Conservation (phyloP, 2,888 invertebrate genomes). For the Cantharis rufa region DNA sequence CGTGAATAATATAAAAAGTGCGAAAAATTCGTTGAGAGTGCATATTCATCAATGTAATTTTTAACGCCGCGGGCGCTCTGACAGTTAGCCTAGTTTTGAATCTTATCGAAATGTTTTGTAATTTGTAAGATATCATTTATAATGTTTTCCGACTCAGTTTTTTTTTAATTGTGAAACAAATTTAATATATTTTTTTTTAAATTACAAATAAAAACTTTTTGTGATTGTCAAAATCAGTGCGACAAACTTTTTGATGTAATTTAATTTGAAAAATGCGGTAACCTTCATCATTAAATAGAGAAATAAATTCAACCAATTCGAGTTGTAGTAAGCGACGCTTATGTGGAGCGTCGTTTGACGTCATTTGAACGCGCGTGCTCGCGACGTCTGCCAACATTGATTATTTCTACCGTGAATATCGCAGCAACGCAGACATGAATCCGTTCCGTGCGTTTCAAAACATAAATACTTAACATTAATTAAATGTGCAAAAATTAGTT, state of each 20-base stretch:
- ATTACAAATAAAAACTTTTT: too few relatives aligned
- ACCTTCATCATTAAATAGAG: not conserved
- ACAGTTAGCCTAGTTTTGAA: not conserved
- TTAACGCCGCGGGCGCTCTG: not conserved
- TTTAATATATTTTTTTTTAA: too few relatives aligned
- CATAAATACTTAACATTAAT: slow-evolving; percentile 42
- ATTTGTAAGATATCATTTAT: too few relatives aligned
- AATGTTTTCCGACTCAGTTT: too few relatives aligned
- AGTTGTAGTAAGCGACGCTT: slow-evolving; percentile 21
- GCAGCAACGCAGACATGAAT: slow-evolving; percentile 43
- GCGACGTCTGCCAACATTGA: slow-evolving; percentile 49
- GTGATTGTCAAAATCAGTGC: not conserved
- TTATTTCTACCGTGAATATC: slow-evolving; percentile 47
- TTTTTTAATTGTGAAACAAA: too few relatives aligned
- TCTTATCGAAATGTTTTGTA: too few relatives aligned
- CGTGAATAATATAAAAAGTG: not conserved
- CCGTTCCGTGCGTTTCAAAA: slow-evolving; percentile 40
- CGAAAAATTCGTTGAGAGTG: not conserved
- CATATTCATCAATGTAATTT: not conserved
- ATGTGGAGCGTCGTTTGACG: slow-evolving; percentile 49
- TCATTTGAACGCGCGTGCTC: slow-evolving; percentile 53
- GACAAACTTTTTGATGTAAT: not conserved
- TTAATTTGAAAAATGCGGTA: not conserved
- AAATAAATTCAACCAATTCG: slow-evolving; percentile 1
- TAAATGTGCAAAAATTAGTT: slow-evolving; percentile 34